These are phyloP conservation scores for Petrocephalus zakoni DNA, from an alignment of 2,113 vertebrate genomes.

Conservation along the genomic window DNA sequence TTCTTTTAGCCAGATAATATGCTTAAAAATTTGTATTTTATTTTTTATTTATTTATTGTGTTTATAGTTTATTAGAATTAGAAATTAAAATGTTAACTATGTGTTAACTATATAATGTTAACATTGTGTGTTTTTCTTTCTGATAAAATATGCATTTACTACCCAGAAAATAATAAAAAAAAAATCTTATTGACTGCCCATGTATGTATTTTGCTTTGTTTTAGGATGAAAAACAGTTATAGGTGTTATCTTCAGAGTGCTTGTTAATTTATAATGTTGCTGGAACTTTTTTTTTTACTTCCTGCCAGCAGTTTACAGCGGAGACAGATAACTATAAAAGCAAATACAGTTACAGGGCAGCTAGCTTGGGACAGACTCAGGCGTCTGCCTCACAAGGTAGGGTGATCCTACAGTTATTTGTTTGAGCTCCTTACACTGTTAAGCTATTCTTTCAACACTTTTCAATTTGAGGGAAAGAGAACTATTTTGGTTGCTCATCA, in stretches of 20 bases:
- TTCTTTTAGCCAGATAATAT: too few species aligned
- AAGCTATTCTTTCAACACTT: neutral
- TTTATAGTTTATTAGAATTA: too few species aligned
- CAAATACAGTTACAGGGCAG: neutral
- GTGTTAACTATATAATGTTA: too few species aligned
- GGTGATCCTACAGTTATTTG: neutral
- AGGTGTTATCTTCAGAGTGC: neutral
- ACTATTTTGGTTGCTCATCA: neutral
- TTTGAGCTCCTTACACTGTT: neutral
- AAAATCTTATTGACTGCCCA: too few species aligned
- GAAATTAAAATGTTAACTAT: too few species aligned
- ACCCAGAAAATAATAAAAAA: too few species aligned
- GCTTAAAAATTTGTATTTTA: too few species aligned
- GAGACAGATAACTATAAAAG: constrained; percentile 19
- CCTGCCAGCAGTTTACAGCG: neutral
- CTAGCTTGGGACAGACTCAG: neutral
- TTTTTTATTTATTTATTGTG: too few species aligned
- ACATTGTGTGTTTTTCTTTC: too few species aligned
- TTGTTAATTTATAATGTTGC: neutral
- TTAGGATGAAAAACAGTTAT: neutral
- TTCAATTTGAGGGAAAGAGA: neutral
- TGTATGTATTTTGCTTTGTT: too few species aligned
- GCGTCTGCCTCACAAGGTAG: neutral
- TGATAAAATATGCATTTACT: too few species aligned
- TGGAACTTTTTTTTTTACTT: neutral